A percentile compares a stretch with the other conserved stretches of the same genome.
Conservation (phyloP, 2,888 invertebrate species). For the Lepidochrysops patricia region DNA sequence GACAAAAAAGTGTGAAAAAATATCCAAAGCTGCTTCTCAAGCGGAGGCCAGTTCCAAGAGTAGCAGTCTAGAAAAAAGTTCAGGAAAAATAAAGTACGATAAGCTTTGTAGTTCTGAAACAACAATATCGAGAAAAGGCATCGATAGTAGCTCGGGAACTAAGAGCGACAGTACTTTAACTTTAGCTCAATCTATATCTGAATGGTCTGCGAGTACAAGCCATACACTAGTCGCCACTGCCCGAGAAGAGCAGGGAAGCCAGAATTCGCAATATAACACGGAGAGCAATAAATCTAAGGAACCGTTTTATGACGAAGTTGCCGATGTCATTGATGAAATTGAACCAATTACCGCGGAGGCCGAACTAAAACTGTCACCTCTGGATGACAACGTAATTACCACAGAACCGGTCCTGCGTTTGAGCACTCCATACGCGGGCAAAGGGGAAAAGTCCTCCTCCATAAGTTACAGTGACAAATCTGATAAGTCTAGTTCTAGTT, state of each 20-base stretch:
- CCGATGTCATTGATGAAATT: neutral
- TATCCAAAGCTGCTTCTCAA: slow-evolving; percentile 53
- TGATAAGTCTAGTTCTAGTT: slow-evolving; percentile 70
- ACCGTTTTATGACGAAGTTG: neutral
- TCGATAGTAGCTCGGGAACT: slow-evolving; percentile 79
- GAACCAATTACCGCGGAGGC: slow-evolving; percentile 15
- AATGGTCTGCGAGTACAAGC: slow-evolving; percentile 88
- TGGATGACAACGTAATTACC: slow-evolving; percentile 34
- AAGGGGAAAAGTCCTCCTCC: slow-evolving; percentile 65
- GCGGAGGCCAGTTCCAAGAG: slow-evolving; percentile 74
- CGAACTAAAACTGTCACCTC: slow-evolving; percentile 35
- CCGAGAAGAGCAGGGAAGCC: slow-evolving; percentile 51
- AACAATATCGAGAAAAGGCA: slow-evolving; percentile 63
- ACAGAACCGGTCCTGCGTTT: slow-evolving; percentile 51
- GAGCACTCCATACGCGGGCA: slow-evolving; percentile 44
- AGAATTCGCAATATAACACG: neutral
- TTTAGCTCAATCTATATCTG: slow-evolving; percentile 85
- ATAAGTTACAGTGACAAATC: slow-evolving; percentile 69
- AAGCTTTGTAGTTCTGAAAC: slow-evolving; percentile 77
- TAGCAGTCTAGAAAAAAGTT: slow-evolving; percentile 73
- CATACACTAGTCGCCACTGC: slow-evolving; percentile 81
- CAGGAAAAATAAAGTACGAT: slow-evolving; percentile 73
- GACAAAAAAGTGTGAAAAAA: slow-evolving; percentile 70
- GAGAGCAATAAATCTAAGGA: slow-evolving; percentile 3
- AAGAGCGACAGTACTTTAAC: slow-evolving; percentile 87